Conservation (phyloP, 2,797 vertebrate species). For the Salarias fasciatus region DNA sequence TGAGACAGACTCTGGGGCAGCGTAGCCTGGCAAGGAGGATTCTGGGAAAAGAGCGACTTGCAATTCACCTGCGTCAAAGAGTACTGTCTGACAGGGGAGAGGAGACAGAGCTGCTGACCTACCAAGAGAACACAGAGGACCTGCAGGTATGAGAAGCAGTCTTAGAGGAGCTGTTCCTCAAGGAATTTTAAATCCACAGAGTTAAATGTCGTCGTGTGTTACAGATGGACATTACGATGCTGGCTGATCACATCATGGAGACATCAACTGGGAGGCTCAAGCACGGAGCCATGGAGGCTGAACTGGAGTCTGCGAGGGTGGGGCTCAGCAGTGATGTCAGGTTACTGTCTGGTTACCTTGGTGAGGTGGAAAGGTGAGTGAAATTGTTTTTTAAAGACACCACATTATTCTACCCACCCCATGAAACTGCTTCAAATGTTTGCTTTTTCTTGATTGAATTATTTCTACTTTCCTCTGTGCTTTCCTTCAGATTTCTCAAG, state of each 20-base stretch:
- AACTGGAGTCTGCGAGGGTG: slow-evolving; percentile 77
- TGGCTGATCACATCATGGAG: slow-evolving; percentile 97
- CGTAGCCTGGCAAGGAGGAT: slow-evolving; percentile 82
- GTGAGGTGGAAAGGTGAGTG: slow-evolving; percentile 90
- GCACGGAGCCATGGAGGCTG: slow-evolving; percentile 87
- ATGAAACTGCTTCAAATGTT: neutral
- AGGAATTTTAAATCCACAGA: too few species aligned
- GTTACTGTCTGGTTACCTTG: slow-evolving; percentile 96
- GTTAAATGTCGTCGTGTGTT: slow-evolving; percentile 15
- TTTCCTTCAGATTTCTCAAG: slow-evolving; percentile 88
- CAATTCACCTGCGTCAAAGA: slow-evolving; percentile 88
- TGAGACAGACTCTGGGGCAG: slow-evolving; percentile 79
- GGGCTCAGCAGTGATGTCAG: slow-evolving; percentile 90
- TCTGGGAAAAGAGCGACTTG: slow-evolving; percentile 89
- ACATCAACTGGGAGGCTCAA: slow-evolving; percentile 92
- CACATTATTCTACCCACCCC: neutral
- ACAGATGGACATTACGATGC: slow-evolving; percentile 94
- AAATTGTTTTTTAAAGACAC: slow-evolving; percentile 7
- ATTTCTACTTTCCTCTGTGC: neutral
- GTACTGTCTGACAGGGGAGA: slow-evolving; percentile 90
- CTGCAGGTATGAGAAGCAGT: slow-evolving; percentile 85
- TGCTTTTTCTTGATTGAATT: neutral
- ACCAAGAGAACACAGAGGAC: slow-evolving; percentile 89
- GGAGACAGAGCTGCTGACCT: slow-evolving; percentile 91
- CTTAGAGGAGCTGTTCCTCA: too few species aligned